Evolutionary conservation across 2,888 invertebrate species (phyloP), one percentile per base, ranked within the genome.

Genomic region (Apoda limacodes): DNA sequence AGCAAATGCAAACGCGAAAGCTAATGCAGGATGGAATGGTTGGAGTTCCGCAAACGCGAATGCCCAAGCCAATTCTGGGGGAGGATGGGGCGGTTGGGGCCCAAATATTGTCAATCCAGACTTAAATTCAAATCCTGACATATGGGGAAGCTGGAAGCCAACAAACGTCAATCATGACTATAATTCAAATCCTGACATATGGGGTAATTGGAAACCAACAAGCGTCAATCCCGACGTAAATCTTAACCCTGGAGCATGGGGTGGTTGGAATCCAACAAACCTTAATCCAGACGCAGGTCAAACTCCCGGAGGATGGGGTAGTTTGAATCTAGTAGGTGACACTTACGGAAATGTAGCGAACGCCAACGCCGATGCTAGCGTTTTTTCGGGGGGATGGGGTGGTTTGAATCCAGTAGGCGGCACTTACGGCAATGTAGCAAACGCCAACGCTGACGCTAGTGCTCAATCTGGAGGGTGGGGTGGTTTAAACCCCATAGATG

Each of bases 361-460:
- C n/a, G 44, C 42, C 1, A 28, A 39, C 9, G 42, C 45, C 4
- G 7, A n/a, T n/a, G 45, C 42, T 3, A 35, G 41, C 28, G 36
- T 42, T 6, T 11, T 17, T 2, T n/a, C 19, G 4, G 32, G 31
- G 13, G 42, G 31, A n/a, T 20, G 11, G n/a, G 37, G 35, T 9
- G 30, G 31, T 3, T n/a, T n/a, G n/a, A n/a, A n/a, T n/a, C n/a
- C n/a, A n/a, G 15, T 25, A 12, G 39, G 40, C 5, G 37, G 36
- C 2, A 30, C 42, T 9, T n/a, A n/a, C n/a, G n/a, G n/a, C n/a
- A n/a, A n/a, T n/a, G n/a, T n/a, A n/a, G n/a, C n/a, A n/a, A 25
- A 38, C 12, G 44, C 42, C 1, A 28, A 39, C 9, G 42, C 45
- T 4, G 7, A n/a, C n/a, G 45, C 42, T 3, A 35, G 41, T 26